Evolutionary conservation across 2,113 vertebrate genomes (phyloP).

Genomic region (Pangasianodon gigas): DNA sequence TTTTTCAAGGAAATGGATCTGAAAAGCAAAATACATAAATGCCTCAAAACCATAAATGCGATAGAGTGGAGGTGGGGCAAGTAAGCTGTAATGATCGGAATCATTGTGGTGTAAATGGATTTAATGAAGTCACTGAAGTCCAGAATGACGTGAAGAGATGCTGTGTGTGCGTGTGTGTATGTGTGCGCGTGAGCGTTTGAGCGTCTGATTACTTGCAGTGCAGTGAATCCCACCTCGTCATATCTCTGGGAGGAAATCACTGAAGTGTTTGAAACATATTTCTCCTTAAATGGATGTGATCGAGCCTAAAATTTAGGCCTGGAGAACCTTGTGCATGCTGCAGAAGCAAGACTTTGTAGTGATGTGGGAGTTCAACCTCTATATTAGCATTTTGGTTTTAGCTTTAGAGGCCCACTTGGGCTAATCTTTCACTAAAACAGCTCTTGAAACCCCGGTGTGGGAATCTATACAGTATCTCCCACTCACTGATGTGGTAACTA

Average conservation of each 20-base stretch:
- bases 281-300: background rate
- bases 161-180: background rate
- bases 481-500: slow-evolving; percentile 45
- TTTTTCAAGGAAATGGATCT: slow-evolving; percentile 15
- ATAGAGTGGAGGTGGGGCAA: background rate
- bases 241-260: background rate
- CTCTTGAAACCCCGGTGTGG: slow-evolving; percentile 38
- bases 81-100: background rate
- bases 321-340: background rate
- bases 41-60: background rate
- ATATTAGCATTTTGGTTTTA: background rate
- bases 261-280: background rate
- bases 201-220: background rate
- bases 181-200: background rate
- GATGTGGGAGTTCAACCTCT: background rate
- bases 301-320: background rate
- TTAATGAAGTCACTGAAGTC: background rate
- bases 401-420: background rate
- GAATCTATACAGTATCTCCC: slow-evolving; percentile 40
- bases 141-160: background rate
- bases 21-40: background rate
- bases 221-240: background rate
- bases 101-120: background rate
- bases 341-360: background rate
- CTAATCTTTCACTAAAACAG: slow-evolving; percentile 32